Percentiles rank a stretch among this genome's conserved stretches.
Conservation (phyloP, 2,113 vertebrate species). For the Calidris pugnax region DNA sequence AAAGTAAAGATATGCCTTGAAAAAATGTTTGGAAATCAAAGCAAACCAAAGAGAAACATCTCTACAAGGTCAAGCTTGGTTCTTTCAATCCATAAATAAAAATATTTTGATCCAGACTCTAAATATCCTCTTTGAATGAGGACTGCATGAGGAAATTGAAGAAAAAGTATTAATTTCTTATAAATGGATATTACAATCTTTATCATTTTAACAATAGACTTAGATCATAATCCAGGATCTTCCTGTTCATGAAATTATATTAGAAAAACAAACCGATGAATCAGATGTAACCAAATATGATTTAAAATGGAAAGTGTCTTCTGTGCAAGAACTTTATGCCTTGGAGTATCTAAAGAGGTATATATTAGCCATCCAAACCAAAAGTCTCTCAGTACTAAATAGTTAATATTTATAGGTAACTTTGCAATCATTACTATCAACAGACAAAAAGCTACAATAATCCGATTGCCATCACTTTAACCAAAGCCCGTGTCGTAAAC, state of each 20-base stretch:
- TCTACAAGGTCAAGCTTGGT: not conserved
- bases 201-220: not conserved
- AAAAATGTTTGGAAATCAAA: not conserved
- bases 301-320: not conserved
- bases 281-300: not conserved
- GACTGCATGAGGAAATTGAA: not conserved
- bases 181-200: not conserved
- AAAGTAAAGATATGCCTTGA: not conserved
- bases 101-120: not conserved
- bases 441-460: conserved; percentile 70
- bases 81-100: not conserved
- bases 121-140: not conserved
- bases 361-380: not conserved
- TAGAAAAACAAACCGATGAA: not conserved
- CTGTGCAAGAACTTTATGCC: not conserved
- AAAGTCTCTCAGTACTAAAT: conserved; percentile 47
- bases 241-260: not conserved
- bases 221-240: not conserved
- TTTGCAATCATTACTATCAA: conserved; percentile 64
- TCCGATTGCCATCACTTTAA: conserved; percentile 73
- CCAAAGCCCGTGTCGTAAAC: conserved; percentile 76
- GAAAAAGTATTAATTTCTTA: not conserved
- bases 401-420: conserved; percentile 74
- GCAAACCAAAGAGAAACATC: not conserved
- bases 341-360: not conserved